phyloP scores from a whole-genome alignment of 2,113 vertebrate genomes.

The Dipodomys spectabilis region DNA sequence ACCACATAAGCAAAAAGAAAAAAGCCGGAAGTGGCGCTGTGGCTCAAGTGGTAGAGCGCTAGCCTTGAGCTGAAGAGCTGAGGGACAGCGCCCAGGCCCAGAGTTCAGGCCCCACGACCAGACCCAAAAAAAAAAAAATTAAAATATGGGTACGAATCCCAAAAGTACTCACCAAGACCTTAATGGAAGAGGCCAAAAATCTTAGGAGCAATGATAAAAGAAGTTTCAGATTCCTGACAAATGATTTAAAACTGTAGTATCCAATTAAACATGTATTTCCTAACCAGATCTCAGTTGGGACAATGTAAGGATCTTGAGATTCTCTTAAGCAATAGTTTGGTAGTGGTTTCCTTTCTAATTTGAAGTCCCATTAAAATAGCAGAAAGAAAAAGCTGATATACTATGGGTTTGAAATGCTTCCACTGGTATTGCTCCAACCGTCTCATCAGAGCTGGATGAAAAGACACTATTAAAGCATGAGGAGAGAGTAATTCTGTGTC shows the following conservation, averaged over 20 bases:
- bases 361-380: background rate
- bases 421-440: background rate
- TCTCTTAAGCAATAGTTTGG: background rate
- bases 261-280: background rate
- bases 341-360: background rate
- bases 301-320: background rate
- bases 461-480: background rate
- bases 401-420: background rate
- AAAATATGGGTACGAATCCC: conserved; percentile 9
- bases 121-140: too few species aligned
- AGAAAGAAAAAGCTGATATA: background rate
- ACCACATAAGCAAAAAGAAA: too few species aligned
- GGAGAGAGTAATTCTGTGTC: background rate
- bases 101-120: too few species aligned
- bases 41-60: too few species aligned
- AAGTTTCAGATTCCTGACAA: background rate
- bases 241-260: conserved; percentile 11
- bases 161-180: background rate
- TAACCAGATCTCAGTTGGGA: background rate
- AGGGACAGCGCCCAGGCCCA: too few species aligned
- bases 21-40: too few species aligned
- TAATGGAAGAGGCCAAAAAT: background rate
- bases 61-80: too few species aligned
- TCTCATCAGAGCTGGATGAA: background rate
- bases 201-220: background rate